phyloP scores from a whole-genome alignment of 2,888 invertebrate genomes.

The Fragum fragum region DNA sequence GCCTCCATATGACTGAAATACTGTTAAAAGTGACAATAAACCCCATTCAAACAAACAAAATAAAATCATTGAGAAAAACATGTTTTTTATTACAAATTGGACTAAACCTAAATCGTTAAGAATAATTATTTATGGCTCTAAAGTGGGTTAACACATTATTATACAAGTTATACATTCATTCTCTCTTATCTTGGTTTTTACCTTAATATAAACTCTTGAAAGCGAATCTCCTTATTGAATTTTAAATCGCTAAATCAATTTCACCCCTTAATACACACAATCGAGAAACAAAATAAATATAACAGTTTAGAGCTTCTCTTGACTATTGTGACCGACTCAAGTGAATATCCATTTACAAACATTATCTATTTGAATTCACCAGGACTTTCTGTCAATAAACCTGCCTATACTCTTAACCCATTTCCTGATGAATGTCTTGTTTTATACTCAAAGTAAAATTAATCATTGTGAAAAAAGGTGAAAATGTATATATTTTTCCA shows the following conservation, averaged over 20 bases:
- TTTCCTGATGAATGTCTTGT: too few relatives aligned
- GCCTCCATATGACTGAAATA: too few relatives aligned
- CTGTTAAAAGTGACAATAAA: too few relatives aligned
- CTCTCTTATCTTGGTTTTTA: slow-evolving; percentile 2
- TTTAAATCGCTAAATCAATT: slow-evolving; percentile 39
- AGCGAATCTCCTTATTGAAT: slow-evolving; percentile 34
- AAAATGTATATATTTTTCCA: too few relatives aligned
- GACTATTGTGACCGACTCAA: slow-evolving; percentile 11
- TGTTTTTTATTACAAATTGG: too few relatives aligned
- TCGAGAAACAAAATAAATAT: slow-evolving; percentile 26
- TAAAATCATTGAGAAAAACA: too few relatives aligned
- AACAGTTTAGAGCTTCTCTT: slow-evolving; percentile 5
- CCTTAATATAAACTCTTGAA: slow-evolving; percentile 27
- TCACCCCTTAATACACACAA: slow-evolving; percentile 26
- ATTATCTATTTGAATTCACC: slow-evolving; percentile 11
- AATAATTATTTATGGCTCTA: neutral
- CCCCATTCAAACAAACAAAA: too few relatives aligned
- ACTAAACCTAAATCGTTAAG: too few relatives aligned
- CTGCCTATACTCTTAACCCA: neutral
- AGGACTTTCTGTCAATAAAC: slow-evolving; percentile 18
- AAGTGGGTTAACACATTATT: slow-evolving; percentile 1
- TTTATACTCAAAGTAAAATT: too few relatives aligned
- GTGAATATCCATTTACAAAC: slow-evolving; percentile 22
- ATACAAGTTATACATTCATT: slow-evolving; percentile 33
- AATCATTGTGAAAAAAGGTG: neutral